Evolutionary conservation across 1,140 invertebrate genomes (phyloP), one percentile per base, ranked within the genome.

Genomic region (Zaprionus ornatus): DNA sequence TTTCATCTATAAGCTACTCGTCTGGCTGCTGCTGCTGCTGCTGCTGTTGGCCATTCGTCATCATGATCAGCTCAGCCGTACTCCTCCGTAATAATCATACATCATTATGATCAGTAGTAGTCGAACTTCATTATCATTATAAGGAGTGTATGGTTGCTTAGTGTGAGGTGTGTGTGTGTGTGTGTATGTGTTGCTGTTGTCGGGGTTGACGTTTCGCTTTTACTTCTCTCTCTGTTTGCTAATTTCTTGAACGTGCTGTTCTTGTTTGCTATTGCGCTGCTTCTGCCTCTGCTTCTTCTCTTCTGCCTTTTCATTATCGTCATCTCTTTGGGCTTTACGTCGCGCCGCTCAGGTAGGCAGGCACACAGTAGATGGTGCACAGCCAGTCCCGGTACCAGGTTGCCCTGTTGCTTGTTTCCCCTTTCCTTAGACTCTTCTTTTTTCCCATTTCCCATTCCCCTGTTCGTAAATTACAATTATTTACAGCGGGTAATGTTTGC

Each of bases 191-290:
- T 23, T 56, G 25, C 48, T 35, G 37, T 23, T 40, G 45, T 29
- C 29, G 56, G 69, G 37, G 78, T 64, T 77, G 82, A 74, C 77
- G 83, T 75, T 87, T 87, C 77, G 83, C 83, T 80, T 87, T 87
- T 87, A 80, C 74, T 78, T 65, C 74, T 80, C 32, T 37, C 45
- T 13, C 40, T 67, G 85, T 80, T 87, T 87, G 84, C 84, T 87
- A 90, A 87, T 87, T 87, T 87, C 85, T 87, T 90, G 84, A 84
- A 87, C 85, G 84, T 87, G 84, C 80, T 90, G 67, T 87, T 88
- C 77, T 88, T 79, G 74, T 84, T 75, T 84, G 59, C 82, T 77
- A 67, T 80, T 65, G 72, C 64, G 60, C 67, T 65, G 62, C 25
- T 29, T 27, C 29, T 17, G 17, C 40, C 52, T 25, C 35, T 50